Evolutionary conservation across 2,797 vertebrate genomes (phyloP).

Genomic region (Trachops cirrhosus): DNA sequence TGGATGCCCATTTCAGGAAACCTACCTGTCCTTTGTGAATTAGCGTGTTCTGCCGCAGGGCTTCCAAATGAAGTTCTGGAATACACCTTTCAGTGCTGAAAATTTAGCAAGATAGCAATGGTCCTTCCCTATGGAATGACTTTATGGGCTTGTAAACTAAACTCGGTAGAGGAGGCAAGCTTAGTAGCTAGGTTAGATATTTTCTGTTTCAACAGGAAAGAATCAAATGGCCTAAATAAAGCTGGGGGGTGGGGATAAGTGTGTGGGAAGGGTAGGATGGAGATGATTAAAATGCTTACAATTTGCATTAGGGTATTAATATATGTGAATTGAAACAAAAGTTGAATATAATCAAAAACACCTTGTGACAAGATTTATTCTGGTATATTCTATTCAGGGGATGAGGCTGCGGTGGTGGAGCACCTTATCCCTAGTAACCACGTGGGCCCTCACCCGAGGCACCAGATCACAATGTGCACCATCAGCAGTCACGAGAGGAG

Average conservation of each 20-base stretch:
- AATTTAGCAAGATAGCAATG: neutral
- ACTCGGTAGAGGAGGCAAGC: neutral
- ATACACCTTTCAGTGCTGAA: neutral
- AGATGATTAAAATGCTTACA: neutral
- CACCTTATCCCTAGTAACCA: no score
- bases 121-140: neutral
- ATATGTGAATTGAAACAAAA: neutral
- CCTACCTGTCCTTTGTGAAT: neutral
- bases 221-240: neutral
- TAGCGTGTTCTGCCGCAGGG: neutral
- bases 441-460: neutral
- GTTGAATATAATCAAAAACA: neutral
- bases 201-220: conserved; percentile 17
- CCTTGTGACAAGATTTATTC: neutral
- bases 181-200: neutral
- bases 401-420: neutral
- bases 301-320: neutral
- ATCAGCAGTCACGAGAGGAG: no score
- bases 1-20: neutral
- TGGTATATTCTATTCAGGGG: neutral
- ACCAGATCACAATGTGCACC: fast-evolving
- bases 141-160: neutral
- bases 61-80: neutral
- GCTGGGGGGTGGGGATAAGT: neutral
- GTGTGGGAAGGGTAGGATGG: neutral